phyloP scores from a whole-genome alignment of 2,113 vertebrate species.

The Sebastes schlegelii region DNA sequence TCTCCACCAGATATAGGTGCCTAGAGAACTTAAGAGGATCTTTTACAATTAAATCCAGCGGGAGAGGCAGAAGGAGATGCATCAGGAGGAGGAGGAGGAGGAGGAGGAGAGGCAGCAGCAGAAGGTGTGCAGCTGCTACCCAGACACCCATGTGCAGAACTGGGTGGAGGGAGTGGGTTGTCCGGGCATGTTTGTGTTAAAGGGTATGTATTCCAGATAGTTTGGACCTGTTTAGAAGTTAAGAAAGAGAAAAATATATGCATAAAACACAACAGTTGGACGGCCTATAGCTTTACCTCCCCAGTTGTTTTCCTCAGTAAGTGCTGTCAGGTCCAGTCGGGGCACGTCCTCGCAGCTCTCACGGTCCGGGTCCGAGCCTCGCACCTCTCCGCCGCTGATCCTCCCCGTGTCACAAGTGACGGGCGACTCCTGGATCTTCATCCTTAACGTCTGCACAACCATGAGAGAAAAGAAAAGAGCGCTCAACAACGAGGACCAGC shows the following conservation, averaged over 20 bases:
- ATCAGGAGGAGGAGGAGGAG: slow-evolving; percentile 36
- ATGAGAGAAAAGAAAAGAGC: slow-evolving; percentile 66
- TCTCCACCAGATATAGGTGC: slow-evolving; percentile 45
- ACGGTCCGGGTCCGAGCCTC: slow-evolving; percentile 75
- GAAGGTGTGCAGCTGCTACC: slow-evolving; percentile 76
- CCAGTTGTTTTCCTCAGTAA: slow-evolving; percentile 91
- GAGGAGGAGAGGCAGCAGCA: slow-evolving; percentile 50
- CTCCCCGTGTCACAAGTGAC: slow-evolving; percentile 85
- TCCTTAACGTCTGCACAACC: slow-evolving; percentile 87
- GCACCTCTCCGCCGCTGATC: slow-evolving; percentile 75
- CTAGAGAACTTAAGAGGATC: slow-evolving; percentile 52
- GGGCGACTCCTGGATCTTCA: slow-evolving; percentile 97
- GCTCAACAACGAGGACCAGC: slow-evolving; percentile 62
- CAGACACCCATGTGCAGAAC: slow-evolving; percentile 58
- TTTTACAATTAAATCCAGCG: slow-evolving; percentile 53
- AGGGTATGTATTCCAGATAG: not conserved
- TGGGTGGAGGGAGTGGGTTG: slow-evolving; percentile 27
- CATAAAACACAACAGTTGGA: not conserved
- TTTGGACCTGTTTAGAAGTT: not conserved
- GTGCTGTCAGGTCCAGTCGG: slow-evolving; percentile 89
- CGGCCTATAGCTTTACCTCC: slow-evolving; percentile 86
- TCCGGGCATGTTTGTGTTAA: slow-evolving; percentile 17
- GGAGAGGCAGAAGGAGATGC: slow-evolving; percentile 35
- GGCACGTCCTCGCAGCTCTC: slow-evolving; percentile 89
- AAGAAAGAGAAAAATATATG: not conserved